Conservation (phyloP, 2,888 invertebrate genomes). For the Serrognathus titanus region DNA sequence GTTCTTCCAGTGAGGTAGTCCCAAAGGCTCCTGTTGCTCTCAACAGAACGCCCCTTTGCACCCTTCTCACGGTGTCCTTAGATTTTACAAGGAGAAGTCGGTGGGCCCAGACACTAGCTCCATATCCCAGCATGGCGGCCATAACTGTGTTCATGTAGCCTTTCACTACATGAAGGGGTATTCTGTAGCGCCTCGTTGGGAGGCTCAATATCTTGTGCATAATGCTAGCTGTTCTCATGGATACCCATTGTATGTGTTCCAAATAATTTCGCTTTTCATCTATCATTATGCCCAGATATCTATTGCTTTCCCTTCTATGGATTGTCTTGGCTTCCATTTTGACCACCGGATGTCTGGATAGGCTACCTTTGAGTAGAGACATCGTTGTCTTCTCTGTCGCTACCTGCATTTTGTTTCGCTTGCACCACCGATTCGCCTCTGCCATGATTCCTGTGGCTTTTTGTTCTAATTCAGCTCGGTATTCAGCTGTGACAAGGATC, state of each 20-base stretch:
- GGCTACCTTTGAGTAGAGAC: background rate
- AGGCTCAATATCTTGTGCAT: conserved; percentile 1
- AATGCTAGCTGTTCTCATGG: background rate
- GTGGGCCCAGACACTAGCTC: background rate
- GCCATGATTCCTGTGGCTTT: background rate
- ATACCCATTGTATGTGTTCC: background rate
- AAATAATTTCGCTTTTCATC: background rate
- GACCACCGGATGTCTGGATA: background rate
- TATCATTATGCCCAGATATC: conserved; percentile 3
- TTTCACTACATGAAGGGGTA: background rate
- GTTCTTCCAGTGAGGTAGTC: conserved; percentile 5
- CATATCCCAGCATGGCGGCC: background rate
- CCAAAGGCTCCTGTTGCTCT: conserved; percentile 1
- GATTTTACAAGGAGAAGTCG: background rate
- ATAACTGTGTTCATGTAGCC: background rate
- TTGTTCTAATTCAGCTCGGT: background rate
- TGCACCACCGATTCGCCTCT: background rate
- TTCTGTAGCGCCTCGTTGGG: background rate
- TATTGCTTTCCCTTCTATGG: background rate
- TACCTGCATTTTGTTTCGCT: background rate
- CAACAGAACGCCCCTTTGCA: conserved; percentile 1
- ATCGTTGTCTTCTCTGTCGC: conserved; percentile 1
- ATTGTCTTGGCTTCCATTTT: background rate
- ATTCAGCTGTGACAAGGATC: background rate
- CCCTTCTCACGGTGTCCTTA: background rate